phyloP scores from a whole-genome alignment of 2,888 invertebrate genomes.

The Temnothorax ravouxi region DNA sequence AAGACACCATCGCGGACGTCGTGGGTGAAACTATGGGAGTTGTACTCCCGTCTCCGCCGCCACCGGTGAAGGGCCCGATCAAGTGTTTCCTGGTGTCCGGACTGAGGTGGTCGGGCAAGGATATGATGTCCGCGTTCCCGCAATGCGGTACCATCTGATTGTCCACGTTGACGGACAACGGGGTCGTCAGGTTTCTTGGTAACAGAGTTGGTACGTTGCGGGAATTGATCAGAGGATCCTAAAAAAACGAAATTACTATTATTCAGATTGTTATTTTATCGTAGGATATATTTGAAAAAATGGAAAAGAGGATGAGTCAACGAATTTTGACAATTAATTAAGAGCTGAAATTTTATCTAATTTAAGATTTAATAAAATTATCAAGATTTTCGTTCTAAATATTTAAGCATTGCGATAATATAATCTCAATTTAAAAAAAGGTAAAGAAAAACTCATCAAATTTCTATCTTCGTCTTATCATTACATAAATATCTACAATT shows the following conservation, averaged over 20 bases:
- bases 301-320: not conserved
- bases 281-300: not conserved
- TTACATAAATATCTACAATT: conserved; percentile 4
- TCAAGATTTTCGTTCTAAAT: not conserved
- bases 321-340: not conserved
- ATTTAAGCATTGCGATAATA: not conserved
- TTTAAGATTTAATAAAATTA: conserved; percentile 2
- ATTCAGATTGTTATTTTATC: not conserved
- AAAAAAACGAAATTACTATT: conserved; percentile 1
- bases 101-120: conserved; percentile 65
- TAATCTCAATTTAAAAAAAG: not conserved
- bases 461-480: not conserved
- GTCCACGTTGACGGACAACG: conserved; percentile 72
- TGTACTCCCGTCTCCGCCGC: not conserved
- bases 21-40: conserved; percentile 61
- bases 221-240: conserved; percentile 72
- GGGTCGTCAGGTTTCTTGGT: conserved; percentile 61
- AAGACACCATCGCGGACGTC: conserved; percentile 62
- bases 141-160: conserved; percentile 75
- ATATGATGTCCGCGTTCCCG: not conserved
- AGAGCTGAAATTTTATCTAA: not conserved
- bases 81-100: conserved; percentile 67
- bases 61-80: conserved; percentile 51
- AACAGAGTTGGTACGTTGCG: conserved; percentile 69
- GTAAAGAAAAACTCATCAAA: not conserved